Evolutionary conservation across 2,797 vertebrate species (phyloP).

Genomic region (Fistularia tabacaria): DNA sequence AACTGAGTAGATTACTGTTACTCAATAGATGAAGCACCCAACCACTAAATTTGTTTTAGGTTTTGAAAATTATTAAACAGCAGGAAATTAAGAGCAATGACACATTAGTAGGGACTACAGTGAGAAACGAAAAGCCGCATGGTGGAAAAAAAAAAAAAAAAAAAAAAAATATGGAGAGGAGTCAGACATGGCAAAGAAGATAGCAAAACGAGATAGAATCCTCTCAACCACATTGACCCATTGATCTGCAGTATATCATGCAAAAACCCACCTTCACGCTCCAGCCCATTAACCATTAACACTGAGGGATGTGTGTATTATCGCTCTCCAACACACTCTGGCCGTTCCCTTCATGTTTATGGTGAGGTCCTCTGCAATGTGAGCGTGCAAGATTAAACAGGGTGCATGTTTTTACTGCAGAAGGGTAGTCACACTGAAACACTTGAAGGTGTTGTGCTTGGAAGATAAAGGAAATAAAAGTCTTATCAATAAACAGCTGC

Average conservation of each 20-base stretch:
- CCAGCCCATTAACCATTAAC: slow-evolving; percentile 42
- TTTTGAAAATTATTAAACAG: slow-evolving; percentile 13
- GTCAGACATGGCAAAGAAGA: slow-evolving; percentile 34
- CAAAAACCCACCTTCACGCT: slow-evolving; percentile 34
- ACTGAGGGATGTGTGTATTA: slow-evolving; percentile 34
- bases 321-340: slow-evolving; percentile 45
- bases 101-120: slow-evolving; percentile 36
- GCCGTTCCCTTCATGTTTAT: slow-evolving; percentile 39
- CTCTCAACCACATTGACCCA: slow-evolving; percentile 45
- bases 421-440: slow-evolving; percentile 34
- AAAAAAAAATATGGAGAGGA: slow-evolving; percentile 7
- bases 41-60: slow-evolving; percentile 10
- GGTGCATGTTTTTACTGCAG: slow-evolving; percentile 33
- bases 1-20: too few species aligned
- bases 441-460: slow-evolving; percentile 21
- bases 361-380: slow-evolving; percentile 14
- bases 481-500: slow-evolving; percentile 46
- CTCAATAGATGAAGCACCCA: slow-evolving; percentile 2
- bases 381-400: slow-evolving; percentile 41
- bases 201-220: too few species aligned
- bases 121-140: slow-evolving; percentile 31
- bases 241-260: slow-evolving; percentile 51
- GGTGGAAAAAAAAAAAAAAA: slow-evolving; percentile 2
- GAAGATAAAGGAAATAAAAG: slow-evolving; percentile 36
- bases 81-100: slow-evolving; percentile 16